A percentile compares a stretch with the other conserved stretches of the same genome.
phyloP scores from a whole-genome alignment of 2,113 vertebrate genomes.

The Atractosteus spatula region DNA sequence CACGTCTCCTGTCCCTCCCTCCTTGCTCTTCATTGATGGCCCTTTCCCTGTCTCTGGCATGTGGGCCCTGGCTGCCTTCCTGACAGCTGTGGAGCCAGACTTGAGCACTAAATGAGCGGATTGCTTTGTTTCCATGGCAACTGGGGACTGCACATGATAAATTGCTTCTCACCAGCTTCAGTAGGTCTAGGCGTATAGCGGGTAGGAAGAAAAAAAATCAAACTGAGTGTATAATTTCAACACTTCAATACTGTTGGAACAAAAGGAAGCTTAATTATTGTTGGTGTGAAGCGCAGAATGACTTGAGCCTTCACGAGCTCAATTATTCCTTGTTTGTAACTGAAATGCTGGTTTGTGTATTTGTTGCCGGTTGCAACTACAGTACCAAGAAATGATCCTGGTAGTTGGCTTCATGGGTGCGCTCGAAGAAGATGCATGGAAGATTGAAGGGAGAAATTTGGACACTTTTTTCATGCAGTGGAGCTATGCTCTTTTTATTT shows the following conservation, averaged over 20 bases:
- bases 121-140: constrained; percentile 58
- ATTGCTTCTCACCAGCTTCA: constrained; percentile 39
- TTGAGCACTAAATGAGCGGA: constrained; percentile 49
- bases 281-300: background rate
- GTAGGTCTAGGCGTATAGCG: background rate
- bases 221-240: constrained; percentile 6
- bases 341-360: too few relatives aligned
- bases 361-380: too few relatives aligned
- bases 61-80: constrained; percentile 43
- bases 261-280: background rate
- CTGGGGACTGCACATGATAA: constrained; percentile 42
- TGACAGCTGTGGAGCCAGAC: constrained; percentile 41
- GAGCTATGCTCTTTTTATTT: too few relatives aligned
- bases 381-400: too few relatives aligned
- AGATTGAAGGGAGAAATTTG: too few relatives aligned
- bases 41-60: constrained; percentile 27
- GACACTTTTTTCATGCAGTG: too few relatives aligned
- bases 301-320: too few relatives aligned
- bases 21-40: background rate
- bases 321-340: too few relatives aligned
- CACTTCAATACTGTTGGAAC: background rate
- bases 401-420: too few relatives aligned
- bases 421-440: too few relatives aligned
- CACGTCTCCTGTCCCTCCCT: constrained; percentile 18
- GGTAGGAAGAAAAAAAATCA: background rate